Evolutionary conservation across 2,113 vertebrate species (phyloP).

Genomic region (Mobula hypostoma): DNA sequence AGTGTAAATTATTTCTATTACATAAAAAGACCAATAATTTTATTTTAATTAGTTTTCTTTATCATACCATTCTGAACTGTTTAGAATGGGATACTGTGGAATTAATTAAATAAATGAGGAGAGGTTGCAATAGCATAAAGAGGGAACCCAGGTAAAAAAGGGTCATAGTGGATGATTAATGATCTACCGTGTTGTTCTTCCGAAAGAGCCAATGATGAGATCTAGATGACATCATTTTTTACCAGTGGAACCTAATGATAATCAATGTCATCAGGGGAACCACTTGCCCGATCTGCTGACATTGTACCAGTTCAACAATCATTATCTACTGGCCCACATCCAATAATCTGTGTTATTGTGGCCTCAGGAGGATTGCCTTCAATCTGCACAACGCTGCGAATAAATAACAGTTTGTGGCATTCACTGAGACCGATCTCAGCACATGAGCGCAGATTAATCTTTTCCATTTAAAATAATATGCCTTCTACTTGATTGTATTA

Average conservation of each 20-base stretch:
- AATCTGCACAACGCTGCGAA: conserved; percentile 6
- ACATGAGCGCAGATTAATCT: background rate
- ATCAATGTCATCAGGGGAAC: conserved; percentile 34
- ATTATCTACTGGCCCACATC: conserved; percentile 12
- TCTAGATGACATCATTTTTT: conserved; percentile 29
- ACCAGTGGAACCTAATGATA: conserved; percentile 15
- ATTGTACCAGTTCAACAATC: conserved; percentile 22
- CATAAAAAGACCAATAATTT: background rate
- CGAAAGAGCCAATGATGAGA: conserved; percentile 24
- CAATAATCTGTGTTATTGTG: conserved; percentile 15
- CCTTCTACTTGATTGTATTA: background rate
- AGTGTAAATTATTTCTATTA: background rate
- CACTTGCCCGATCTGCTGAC: conserved; percentile 16
- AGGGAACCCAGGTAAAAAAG: background rate
- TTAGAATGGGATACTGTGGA: no score
- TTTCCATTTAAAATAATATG: background rate
- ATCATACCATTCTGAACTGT: background rate
- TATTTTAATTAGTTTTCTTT: background rate
- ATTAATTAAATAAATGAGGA: background rate
- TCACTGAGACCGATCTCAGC: no score
- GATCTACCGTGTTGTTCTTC: background rate
- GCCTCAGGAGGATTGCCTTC: background rate
- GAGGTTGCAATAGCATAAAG: background rate
- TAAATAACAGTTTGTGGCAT: conserved; percentile 15
- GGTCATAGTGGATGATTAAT: background rate